Evolutionary conservation across 2,888 invertebrate genomes (phyloP).

Genomic region (Caenorhabditis japonica): DNA sequence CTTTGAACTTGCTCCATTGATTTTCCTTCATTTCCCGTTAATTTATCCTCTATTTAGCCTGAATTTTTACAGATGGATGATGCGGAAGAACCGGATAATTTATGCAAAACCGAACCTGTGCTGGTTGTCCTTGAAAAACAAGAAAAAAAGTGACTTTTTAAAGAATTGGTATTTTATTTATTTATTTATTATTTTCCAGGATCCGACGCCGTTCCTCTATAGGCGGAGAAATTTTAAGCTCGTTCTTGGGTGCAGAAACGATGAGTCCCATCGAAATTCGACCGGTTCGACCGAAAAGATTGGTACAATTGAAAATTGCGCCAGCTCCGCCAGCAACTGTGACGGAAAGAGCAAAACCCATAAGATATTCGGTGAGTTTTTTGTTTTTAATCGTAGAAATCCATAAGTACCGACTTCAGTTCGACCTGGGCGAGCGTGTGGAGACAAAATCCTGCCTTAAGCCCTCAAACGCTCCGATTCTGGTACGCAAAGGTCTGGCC

Average conservation of each 20-base stretch:
- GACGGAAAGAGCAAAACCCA: neutral
- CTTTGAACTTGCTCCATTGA: neutral
- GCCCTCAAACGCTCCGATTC: neutral
- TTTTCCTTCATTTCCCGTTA: neutral
- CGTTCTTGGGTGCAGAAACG: constrained; percentile 9
- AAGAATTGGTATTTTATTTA: neutral
- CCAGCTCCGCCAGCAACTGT: neutral
- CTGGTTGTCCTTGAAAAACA: neutral
- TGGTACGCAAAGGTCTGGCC: neutral
- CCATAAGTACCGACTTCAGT: constrained; percentile 5
- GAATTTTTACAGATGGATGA: neutral
- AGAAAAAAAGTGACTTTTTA: neutral
- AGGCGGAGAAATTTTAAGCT: neutral
- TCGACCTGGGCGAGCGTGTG: constrained; percentile 34
- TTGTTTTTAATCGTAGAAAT: neutral
- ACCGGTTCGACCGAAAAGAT: constrained; percentile 9
- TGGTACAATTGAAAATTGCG: neutral
- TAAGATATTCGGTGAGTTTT: constrained; percentile 21
- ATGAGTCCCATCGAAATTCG: constrained; percentile 23
- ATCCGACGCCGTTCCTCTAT: constrained; percentile 36
- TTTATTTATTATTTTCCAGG: constrained; percentile 5
- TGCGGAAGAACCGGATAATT: neutral
- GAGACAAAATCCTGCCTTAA: constrained; percentile 31
- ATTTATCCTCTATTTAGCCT: neutral
- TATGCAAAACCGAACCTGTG: neutral